Evolutionary conservation across 2,888 invertebrate genomes (phyloP).

Genomic region (Trachelus tabidus): DNA sequence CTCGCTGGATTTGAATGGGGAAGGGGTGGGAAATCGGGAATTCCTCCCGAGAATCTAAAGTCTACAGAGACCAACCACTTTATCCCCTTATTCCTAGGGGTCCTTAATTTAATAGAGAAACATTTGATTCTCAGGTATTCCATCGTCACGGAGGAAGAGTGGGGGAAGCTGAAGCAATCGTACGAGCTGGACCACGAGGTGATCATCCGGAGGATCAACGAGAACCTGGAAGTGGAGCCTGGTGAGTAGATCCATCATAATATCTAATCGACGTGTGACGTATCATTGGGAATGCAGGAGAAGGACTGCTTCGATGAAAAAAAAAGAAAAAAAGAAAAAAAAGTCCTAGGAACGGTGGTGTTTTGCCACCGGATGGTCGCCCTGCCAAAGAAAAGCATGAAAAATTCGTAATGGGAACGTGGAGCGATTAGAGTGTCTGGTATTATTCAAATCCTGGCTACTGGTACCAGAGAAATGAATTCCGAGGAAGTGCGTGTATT

Average conservation of each 20-base stretch:
- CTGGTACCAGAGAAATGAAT: neutral
- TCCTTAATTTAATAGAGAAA: neutral
- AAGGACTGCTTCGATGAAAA: neutral
- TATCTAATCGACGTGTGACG: neutral
- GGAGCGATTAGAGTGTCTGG: neutral
- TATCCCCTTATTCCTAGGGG: neutral
- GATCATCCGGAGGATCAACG: slow-evolving; percentile 36
- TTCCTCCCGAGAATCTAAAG: slow-evolving; percentile 37
- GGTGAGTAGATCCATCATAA: slow-evolving; percentile 36
- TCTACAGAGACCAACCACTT: neutral
- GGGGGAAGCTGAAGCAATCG: slow-evolving; percentile 53
- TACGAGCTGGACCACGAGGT: slow-evolving; percentile 54
- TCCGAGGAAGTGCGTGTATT: neutral
- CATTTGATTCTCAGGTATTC: slow-evolving; percentile 44
- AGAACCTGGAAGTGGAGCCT: slow-evolving; percentile 40
- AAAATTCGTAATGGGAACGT: slow-evolving; percentile 4
- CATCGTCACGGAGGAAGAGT: slow-evolving; percentile 54
- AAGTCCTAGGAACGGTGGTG: neutral
- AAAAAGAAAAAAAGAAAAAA: neutral
- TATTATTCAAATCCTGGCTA: neutral
- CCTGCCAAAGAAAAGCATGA: slow-evolving; percentile 1
- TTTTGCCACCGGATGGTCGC: neutral
- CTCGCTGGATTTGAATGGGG: slow-evolving; percentile 17
- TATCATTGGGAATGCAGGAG: neutral
- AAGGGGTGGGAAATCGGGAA: slow-evolving; percentile 51